Conservation (phyloP, 2,113 vertebrate species). For the Nettapus auritus region DNA sequence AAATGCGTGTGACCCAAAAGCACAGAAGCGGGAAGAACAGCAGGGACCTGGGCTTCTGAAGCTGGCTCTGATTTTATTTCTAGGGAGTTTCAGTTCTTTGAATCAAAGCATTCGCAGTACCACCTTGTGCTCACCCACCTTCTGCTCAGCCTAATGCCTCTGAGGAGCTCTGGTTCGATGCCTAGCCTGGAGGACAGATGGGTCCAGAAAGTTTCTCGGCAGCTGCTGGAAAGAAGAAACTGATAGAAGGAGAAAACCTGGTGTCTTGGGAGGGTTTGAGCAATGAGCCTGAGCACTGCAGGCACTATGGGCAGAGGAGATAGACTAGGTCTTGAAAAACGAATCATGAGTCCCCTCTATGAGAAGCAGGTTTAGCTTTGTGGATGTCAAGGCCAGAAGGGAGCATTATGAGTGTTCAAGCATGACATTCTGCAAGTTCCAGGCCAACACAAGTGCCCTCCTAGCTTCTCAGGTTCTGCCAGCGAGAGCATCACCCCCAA, state of each 20-base stretch:
- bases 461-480: background rate
- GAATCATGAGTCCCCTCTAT: background rate
- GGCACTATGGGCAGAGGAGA: background rate
- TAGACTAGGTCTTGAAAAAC: background rate
- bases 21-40: background rate
- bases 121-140: background rate
- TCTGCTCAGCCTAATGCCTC: background rate
- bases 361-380: background rate
- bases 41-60: background rate
- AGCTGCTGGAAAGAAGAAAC: slow-evolving; percentile 4
- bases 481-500: background rate
- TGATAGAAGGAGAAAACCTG: background rate
- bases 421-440: background rate
- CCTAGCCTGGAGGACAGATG: background rate
- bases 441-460: background rate
- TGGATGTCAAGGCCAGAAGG: background rate
- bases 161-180: background rate
- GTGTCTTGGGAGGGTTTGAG: background rate
- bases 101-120: background rate
- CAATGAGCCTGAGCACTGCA: background rate
- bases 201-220: background rate
- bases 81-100: background rate
- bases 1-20: background rate
- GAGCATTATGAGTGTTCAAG: background rate
- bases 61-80: background rate